Evolutionary conservation across 2,888 invertebrate genomes (phyloP).

Genomic region (Tethea ocularis): DNA sequence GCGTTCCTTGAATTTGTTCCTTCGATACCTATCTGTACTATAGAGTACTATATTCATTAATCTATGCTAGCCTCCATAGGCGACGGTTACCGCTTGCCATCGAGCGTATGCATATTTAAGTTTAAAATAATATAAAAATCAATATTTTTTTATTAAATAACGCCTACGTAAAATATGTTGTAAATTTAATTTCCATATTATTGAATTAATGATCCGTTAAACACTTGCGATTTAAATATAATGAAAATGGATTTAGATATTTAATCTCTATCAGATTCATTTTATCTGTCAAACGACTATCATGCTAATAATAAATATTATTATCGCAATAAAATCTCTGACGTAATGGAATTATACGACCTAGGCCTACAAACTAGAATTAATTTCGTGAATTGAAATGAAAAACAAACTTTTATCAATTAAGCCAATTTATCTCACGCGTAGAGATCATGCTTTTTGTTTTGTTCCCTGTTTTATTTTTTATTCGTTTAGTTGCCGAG

Average conservation of each 20-base stretch:
- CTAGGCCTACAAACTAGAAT: constrained; percentile 43
- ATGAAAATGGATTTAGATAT: neutral
- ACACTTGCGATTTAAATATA: no score
- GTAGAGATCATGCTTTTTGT: constrained; percentile 1
- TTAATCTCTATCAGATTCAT: neutral
- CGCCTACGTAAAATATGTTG: no score
- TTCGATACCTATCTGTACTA: no score
- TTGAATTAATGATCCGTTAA: no score
- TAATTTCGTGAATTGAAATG: constrained; percentile 36
- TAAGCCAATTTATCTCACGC: constrained; percentile 31
- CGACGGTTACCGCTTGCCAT: no score
- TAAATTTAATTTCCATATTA: no score
- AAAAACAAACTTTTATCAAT: constrained; percentile 49
- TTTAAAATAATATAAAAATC: no score
- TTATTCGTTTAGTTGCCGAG: neutral
- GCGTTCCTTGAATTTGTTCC: no score
- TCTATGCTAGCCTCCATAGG: no score
- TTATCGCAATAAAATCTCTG: constrained; percentile 22
- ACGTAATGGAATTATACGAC: constrained; percentile 43
- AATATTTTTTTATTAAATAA: no score
- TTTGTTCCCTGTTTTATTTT: neutral
- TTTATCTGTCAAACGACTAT: neutral
- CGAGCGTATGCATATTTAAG: no score
- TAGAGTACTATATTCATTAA: no score
- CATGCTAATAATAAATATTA: constrained; percentile 17